Conservation (phyloP, 2,797 vertebrate species). For the Catamblyrhynchus diadema region DNA sequence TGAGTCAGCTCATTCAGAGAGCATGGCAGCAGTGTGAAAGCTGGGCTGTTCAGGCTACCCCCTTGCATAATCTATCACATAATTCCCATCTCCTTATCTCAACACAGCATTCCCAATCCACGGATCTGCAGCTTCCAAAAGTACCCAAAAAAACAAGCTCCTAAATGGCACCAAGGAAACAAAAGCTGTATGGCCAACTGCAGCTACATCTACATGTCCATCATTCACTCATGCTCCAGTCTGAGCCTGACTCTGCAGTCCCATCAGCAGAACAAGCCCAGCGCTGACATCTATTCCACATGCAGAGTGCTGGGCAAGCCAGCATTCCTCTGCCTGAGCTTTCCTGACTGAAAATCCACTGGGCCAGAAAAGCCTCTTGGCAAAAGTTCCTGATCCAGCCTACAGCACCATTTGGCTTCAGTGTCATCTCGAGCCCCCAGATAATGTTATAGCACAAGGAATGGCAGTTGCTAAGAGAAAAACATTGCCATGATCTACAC, state of each 20-base stretch:
- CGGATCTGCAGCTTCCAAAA: background rate
- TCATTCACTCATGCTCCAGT: fast-evolving
- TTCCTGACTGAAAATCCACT: background rate
- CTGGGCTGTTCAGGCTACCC: background rate
- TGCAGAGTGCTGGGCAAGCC: background rate
- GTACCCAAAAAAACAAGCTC: background rate
- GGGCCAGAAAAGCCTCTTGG: background rate
- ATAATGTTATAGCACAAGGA: background rate
- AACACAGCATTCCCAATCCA: background rate
- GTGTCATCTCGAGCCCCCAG: background rate
- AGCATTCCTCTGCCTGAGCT: background rate
- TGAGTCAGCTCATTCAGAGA: background rate
- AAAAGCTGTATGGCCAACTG: background rate
- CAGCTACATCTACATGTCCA: background rate
- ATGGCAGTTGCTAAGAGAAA: background rate
- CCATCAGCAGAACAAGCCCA: background rate
- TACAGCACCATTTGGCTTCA: background rate
- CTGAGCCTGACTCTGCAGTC: background rate
- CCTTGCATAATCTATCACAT: background rate
- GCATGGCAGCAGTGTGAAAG: background rate
- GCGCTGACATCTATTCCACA: background rate
- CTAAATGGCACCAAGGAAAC: background rate
- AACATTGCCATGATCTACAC: background rate
- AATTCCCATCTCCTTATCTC: background rate
- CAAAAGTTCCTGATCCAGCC: background rate